Conservation (phyloP, 2,797 vertebrate species). For the Xenops minutus region DNA sequence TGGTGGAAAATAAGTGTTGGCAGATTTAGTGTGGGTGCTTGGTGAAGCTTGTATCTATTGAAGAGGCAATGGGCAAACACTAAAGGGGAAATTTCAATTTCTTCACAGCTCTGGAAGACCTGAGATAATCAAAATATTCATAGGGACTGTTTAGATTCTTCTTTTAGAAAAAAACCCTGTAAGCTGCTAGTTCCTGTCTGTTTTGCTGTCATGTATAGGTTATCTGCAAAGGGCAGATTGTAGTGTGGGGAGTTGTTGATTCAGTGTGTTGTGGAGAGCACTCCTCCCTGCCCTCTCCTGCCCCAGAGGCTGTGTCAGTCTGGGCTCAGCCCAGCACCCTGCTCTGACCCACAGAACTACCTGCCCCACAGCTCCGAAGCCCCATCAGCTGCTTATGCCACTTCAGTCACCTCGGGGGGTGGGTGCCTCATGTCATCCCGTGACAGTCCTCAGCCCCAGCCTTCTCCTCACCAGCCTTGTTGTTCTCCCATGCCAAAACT, state of each 20-base stretch:
- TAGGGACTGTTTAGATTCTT: not conserved
- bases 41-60: constrained; percentile 42
- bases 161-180: not conserved
- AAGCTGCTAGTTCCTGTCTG: not conserved
- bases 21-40: constrained; percentile 49
- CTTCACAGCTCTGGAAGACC: constrained; percentile 39
- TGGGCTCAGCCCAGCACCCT: not conserved
- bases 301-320: not conserved
- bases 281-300: not conserved
- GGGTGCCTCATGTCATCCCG: rapidly evolving
- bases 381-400: not conserved
- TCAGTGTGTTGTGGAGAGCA: not conserved
- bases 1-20: constrained; percentile 60
- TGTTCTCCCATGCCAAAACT: not conserved
- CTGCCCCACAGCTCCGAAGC: not conserved
- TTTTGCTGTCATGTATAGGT: not conserved
- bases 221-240: not conserved
- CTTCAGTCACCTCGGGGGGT: not conserved
- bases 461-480: not conserved
- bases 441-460: not conserved
- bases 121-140: constrained; percentile 35
- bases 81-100: constrained; percentile 51
- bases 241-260: not conserved
- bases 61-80: constrained; percentile 36
- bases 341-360: not conserved